phyloP scores from a whole-genome alignment of 2,113 vertebrate genomes.

The Cryptoleucopteryx plumbea region DNA sequence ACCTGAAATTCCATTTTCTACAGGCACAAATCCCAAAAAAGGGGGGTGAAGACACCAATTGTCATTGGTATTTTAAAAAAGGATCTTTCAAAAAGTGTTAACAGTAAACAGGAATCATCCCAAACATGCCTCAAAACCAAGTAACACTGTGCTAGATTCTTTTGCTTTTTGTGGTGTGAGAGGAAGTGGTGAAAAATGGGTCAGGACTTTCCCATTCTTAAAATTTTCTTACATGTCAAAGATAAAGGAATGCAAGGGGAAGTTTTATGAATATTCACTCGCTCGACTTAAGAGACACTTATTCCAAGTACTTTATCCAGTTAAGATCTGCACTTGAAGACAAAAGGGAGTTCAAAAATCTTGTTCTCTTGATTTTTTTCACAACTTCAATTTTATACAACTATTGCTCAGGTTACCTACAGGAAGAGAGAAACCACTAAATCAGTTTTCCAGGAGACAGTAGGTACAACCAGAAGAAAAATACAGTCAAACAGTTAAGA shows the following conservation, averaged over 20 bases:
- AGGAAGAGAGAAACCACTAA: neutral
- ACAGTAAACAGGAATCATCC: neutral
- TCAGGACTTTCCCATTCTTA: neutral
- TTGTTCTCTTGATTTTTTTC: neutral
- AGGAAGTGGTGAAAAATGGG: neutral
- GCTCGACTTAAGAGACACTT: neutral
- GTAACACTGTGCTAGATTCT: neutral
- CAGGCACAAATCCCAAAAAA: neutral
- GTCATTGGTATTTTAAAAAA: neutral
- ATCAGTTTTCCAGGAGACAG: neutral
- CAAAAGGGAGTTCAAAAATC: neutral
- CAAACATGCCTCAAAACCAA: neutral
- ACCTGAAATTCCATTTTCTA: neutral
- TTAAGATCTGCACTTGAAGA: neutral
- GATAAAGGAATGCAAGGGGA: neutral
- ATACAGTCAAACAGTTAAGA: neutral
- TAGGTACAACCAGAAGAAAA: neutral
- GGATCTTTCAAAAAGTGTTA: neutral
- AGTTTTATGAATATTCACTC: neutral
- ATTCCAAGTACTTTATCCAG: neutral
- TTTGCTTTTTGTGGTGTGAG: neutral
- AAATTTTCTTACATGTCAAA: neutral
- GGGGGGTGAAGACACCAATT: neutral
- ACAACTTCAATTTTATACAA: neutral
- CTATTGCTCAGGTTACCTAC: neutral